Base-by-base conservation (phyloP, 35 echinoderm and acorn worm species). In the Hemicentrotus pulcherrimus region DNA sequence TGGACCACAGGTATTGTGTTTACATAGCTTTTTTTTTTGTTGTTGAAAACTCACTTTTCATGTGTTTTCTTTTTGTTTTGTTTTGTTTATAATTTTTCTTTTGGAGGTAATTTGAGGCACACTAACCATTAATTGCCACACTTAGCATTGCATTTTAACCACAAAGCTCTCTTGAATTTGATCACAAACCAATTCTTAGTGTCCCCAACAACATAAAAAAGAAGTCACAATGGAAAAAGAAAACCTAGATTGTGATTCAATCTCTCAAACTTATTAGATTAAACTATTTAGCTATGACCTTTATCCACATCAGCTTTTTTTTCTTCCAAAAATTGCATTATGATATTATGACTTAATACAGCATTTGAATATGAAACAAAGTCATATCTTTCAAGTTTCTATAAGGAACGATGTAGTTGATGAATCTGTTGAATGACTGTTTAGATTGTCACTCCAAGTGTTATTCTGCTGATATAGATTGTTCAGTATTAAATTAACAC, bases 1-100 rank as follows among this genome's bases (percentile, higher is more conserved):
- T 58, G 91, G 48, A 31, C 91, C 45, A 31, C n/a, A 93, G 91
- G 91, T 93, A 93, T 50, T 32, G 48, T 93, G 1, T 46, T 48
- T 93, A 13, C 46, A 32, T 4, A 92, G 46, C 32, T 93, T 47
- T 58, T 35, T 90, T 90, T 6, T 1, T 90, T 90, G 1, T 90
- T 35, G 0, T 41, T 41, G 3, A 41, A 90, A 8, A 41, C 7
- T 24, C 14, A 33, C 88, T 32, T 16, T 47, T 78, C 65, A n/a
- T 89, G 31, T 28, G 9, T 89, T 89, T 89, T 35, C 24, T 2
- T 41, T 45, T 45, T 90, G 14, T 86, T 86, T 86, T 18, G 30
- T 86, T 15, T 90, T 45, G 2, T 15, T 90, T 90, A 8, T 32
- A 46, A 90, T 12, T 1, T 90, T 90, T 32, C 2, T 41, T 89